Base-by-base conservation (phyloP, 2,888 invertebrate species). In the Idaea biselata region DNA sequence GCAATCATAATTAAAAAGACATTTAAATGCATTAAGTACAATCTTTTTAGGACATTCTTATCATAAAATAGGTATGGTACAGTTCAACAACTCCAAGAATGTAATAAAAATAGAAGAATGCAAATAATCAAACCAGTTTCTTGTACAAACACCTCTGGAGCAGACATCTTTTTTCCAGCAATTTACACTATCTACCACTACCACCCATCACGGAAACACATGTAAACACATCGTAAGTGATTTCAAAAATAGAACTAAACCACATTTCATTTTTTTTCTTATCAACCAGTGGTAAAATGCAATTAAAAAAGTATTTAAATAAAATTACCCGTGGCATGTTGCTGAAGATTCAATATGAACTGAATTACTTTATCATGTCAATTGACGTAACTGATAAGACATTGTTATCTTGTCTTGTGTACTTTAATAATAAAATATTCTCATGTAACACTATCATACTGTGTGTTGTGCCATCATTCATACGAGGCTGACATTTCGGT, bases 281-380 rank as follows among this genome's bases (percentile, higher is more conserved):
- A 60, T 58, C 56, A 60, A 11, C 58, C 59, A 63, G 68, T 71
- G 55, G 7, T 31, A 33, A 57, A 56, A 63, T 55, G 44, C 61
- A 61, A 67, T 62, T 67, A 70, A 72, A 74, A 70, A 73, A 75
- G 71, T 71, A 59, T 60, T 63, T 60, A 65, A 68, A 73, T 89
- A 60, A 65, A 68, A 73, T 89, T 91, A 92, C 91, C 91, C 91
- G 86, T 79, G 86, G 80, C 91, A 91, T 92, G 82, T 83, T 90
- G 86, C 78, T 75, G 79, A 81, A 82, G 83, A 81, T 82, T 82
- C 74, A 74, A 84, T 83, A 80, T 78, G 76, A 77, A 91, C 90
- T 92, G 81, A 88, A 81, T 82, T 83, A 82, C 81, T 75, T 25
- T 78, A 84, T 80, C 78, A 77, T 72, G 72, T 68, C 64, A 69